phyloP scores from a whole-genome alignment of 2,888 invertebrate species.

The Aelia acuminata region DNA sequence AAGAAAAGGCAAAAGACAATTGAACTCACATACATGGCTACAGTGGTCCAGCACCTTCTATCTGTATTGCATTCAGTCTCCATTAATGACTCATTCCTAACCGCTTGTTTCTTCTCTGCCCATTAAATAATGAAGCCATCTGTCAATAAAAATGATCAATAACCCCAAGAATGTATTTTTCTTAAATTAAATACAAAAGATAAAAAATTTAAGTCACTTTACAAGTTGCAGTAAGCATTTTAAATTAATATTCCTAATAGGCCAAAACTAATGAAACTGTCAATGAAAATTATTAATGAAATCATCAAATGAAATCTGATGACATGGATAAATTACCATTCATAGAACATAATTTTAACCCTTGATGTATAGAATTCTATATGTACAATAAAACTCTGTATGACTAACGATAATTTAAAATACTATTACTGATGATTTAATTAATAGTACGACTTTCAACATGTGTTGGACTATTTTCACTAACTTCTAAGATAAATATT shows the following conservation, averaged over 20 bases:
- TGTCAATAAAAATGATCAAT: slow-evolving; percentile 31
- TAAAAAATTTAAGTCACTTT: neutral
- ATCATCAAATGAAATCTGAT: neutral
- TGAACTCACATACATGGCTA: slow-evolving; percentile 32
- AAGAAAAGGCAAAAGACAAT: slow-evolving; percentile 32
- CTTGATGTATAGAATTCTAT: neutral
- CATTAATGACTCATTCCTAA: slow-evolving; percentile 35
- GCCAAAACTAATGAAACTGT: neutral
- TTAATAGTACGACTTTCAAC: neutral
- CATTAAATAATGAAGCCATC: slow-evolving; percentile 32
- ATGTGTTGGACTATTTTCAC: neutral
- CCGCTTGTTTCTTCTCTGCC: slow-evolving; percentile 32
- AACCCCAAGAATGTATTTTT: slow-evolving; percentile 21
- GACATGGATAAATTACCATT: neutral
- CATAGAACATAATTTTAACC: neutral
- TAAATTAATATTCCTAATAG: neutral
- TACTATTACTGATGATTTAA: neutral
- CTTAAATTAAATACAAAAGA: slow-evolving; percentile 18
- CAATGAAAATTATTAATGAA: neutral
- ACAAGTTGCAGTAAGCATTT: neutral
- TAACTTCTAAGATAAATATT: neutral
- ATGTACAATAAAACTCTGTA: neutral
- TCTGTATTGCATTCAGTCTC: slow-evolving; percentile 28
- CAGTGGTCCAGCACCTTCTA: slow-evolving; percentile 35
- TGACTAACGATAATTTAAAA: neutral